Conservation (phyloP, 2,113 vertebrate genomes). For the Rynchops niger region DNA sequence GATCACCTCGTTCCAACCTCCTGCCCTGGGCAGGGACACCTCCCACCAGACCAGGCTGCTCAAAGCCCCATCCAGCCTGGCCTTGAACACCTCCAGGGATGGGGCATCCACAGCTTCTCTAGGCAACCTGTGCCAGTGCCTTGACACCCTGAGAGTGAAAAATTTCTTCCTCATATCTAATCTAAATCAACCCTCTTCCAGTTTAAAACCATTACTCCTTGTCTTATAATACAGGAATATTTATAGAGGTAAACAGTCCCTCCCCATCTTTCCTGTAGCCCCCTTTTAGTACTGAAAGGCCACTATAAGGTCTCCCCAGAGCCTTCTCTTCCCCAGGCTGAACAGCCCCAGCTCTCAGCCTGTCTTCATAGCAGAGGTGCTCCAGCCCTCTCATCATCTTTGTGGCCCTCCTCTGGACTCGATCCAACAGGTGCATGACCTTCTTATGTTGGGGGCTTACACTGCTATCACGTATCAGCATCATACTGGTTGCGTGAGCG, state of each 20-base stretch:
- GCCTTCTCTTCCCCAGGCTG: neutral
- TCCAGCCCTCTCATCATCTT: neutral
- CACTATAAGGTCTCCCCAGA: neutral
- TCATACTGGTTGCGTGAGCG: neutral
- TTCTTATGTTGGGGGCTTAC: neutral
- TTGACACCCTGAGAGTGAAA: neutral
- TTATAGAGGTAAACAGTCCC: too few relatives aligned
- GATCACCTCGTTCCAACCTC: neutral
- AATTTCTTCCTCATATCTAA: neutral
- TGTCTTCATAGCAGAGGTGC: neutral
- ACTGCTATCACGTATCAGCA: neutral
- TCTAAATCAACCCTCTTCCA: neutral
- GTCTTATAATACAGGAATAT: too few relatives aligned
- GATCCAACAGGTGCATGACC: neutral
- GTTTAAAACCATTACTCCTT: neutral
- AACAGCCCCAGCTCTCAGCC: neutral
- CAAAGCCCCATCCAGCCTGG: neutral
- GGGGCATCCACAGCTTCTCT: neutral
- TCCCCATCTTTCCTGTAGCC: neutral
- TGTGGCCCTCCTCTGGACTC: neutral
- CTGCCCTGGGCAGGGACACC: neutral
- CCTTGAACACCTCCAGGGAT: neutral
- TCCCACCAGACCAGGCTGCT: neutral
- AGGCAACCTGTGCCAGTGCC: neutral
- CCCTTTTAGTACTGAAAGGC: neutral